Percentiles rank a stretch among this genome's conserved stretches.
Conservation (phyloP, 2,797 vertebrate species). For the Orestias chungarensis region DNA sequence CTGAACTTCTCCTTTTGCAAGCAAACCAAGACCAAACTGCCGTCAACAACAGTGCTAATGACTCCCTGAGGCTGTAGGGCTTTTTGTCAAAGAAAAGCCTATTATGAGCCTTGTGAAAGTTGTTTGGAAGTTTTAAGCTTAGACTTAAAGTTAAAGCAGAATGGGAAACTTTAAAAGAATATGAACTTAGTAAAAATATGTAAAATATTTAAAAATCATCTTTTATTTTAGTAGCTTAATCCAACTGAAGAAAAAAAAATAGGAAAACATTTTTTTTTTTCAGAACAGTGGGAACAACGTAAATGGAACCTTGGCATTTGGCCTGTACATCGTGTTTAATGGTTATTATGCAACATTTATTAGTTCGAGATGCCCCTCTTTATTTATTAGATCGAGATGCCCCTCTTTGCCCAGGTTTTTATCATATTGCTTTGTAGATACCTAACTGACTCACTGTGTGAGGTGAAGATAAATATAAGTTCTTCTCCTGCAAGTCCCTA, state of each 20-base stretch:
- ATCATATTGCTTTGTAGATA: neutral
- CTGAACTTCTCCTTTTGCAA: neutral
- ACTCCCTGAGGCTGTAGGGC: neutral
- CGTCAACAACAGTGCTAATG: neutral
- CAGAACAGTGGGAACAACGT: no score
- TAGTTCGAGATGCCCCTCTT: neutral
- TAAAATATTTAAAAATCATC: no score
- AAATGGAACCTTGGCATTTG: no score
- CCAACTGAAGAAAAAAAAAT: no score
- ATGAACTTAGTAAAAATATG: no score
- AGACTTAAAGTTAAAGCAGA: neutral
- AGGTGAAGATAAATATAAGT: neutral
- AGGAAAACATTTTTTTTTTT: no score
- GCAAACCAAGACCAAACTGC: slow-evolving; percentile 14
- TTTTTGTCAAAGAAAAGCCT: neutral
- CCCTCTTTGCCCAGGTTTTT: neutral
- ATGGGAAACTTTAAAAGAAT: neutral
- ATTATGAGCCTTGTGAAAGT: neutral
- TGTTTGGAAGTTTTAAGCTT: neutral
- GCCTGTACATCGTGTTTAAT: neutral
- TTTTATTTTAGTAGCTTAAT: no score
- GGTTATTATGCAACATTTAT: neutral
- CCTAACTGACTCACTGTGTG: neutral
- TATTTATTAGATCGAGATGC: neutral
- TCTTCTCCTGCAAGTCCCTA: neutral